Evolutionary conservation across 2,888 invertebrate genomes (phyloP).

Genomic region (Drosophila barbarae): DNA sequence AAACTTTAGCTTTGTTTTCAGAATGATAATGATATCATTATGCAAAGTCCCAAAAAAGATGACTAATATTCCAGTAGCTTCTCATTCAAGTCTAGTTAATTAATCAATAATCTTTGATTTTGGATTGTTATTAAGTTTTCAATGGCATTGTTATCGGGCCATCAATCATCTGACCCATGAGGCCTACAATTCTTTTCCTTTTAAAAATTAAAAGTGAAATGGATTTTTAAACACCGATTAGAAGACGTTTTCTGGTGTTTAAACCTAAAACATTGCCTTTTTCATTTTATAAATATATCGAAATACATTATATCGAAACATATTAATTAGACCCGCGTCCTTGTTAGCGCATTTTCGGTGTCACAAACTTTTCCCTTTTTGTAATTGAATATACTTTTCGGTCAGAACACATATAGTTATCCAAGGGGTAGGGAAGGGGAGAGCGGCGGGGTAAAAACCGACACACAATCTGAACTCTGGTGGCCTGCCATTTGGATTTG

Average conservation of each 20-base stretch:
- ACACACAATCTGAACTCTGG: conserved; percentile 20
- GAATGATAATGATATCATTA: conserved; percentile 19
- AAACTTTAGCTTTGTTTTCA: conserved; percentile 1
- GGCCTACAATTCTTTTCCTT: neutral
- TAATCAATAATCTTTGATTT: conserved; percentile 10
- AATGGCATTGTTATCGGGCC: conserved; percentile 19
- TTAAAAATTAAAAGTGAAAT: neutral
- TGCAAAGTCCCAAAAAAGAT: neutral
- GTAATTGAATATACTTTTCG: conserved; percentile 37
- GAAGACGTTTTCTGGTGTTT: neutral
- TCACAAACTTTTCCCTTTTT: conserved; percentile 14
- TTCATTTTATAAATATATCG: too few relatives aligned
- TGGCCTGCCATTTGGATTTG: conserved; percentile 48
- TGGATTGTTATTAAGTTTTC: conserved; percentile 8
- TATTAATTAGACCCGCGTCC: conserved; percentile 29
- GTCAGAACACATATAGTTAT: conserved; percentile 1
- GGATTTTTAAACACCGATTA: neutral
- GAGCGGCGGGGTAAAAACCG: neutral
- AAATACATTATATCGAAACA: too few relatives aligned
- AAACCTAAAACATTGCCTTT: too few relatives aligned
- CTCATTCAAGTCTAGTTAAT: conserved; percentile 1
- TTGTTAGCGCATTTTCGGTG: conserved; percentile 35
- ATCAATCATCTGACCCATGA: conserved; percentile 2
- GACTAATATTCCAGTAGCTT: conserved; percentile 21
- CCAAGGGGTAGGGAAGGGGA: neutral